Percentiles rank a stretch among this genome's conserved stretches.
phyloP scores from a whole-genome alignment of 2,888 invertebrate genomes.

The Nysson spinosus region DNA sequence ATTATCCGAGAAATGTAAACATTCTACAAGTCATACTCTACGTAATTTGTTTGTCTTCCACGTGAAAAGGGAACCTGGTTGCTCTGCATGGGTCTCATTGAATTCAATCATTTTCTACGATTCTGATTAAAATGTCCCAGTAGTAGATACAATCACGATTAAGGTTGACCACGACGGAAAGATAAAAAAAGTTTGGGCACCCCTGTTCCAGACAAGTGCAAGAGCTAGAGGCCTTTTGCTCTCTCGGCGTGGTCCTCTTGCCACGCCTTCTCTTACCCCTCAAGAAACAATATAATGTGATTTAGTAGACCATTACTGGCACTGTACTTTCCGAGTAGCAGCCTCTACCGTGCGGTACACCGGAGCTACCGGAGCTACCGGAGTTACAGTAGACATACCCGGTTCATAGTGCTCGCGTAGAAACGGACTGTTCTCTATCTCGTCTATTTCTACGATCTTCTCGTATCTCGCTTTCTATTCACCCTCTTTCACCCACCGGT shows the following conservation, averaged over 20 bases:
- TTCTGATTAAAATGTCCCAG: too few relatives aligned
- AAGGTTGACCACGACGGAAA: too few relatives aligned
- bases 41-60: too few relatives aligned
- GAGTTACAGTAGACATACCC: slow-evolving; percentile 57
- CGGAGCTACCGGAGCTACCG: too few relatives aligned
- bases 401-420: slow-evolving; percentile 59
- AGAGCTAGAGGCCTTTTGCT: slow-evolving; percentile 40
- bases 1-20: too few relatives aligned
- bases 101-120: too few relatives aligned
- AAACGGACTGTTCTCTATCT: slow-evolving; percentile 62
- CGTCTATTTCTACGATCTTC: slow-evolving; percentile 33
- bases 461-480: slow-evolving; percentile 10
- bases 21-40: too few relatives aligned
- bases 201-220: too few relatives aligned
- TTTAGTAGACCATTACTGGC: slow-evolving; percentile 75
- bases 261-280: slow-evolving; percentile 53
- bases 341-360: slow-evolving; percentile 63
- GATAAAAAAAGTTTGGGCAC: too few relatives aligned
- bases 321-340: slow-evolving; percentile 69
- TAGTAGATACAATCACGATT: too few relatives aligned
- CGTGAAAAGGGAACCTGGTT: too few relatives aligned
- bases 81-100: too few relatives aligned
- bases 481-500: neutral
- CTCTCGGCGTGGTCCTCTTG: slow-evolving; percentile 41
- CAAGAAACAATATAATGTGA: slow-evolving; percentile 76